Conservation (phyloP, 2,797 vertebrate genomes). For the Microcaecilia unicolor region DNA sequence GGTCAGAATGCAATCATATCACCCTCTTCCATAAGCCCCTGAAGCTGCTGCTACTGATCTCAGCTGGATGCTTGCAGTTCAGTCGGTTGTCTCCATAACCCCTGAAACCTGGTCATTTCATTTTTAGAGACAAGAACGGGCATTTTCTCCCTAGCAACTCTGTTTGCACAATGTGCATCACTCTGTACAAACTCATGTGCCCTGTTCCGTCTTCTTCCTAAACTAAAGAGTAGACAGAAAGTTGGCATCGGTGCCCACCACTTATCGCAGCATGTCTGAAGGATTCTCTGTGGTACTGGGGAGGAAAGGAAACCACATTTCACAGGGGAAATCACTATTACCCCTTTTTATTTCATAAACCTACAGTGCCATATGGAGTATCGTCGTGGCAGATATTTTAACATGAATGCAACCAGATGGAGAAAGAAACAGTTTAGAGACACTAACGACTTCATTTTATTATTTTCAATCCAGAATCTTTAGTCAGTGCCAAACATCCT, state of each 20-base stretch:
- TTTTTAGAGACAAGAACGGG: constrained; percentile 21
- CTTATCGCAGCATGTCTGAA: too few species aligned
- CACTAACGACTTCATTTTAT: constrained; percentile 24
- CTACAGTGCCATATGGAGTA: neutral
- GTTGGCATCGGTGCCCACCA: neutral
- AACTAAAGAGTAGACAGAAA: neutral
- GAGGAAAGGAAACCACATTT: too few species aligned
- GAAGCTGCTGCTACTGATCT: constrained; percentile 15
- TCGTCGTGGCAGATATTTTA: neutral
- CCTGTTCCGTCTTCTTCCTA: neutral
- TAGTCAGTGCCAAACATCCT: constrained; percentile 16
- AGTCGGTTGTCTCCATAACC: constrained; percentile 24
- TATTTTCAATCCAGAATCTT: constrained; percentile 14
- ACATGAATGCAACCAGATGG: constrained; percentile 17
- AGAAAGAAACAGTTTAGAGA: constrained; percentile 11
- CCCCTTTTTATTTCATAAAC: constrained; percentile 6
- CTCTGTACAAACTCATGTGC: constrained; percentile 13
- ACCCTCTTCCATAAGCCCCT: constrained; percentile 36
- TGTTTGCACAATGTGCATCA: constrained; percentile 11
- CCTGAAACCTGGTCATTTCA: constrained; percentile 13
- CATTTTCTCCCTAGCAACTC: constrained; percentile 49
- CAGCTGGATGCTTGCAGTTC: constrained; percentile 26
- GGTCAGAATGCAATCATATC: constrained; percentile 70
- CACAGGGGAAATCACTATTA: too few species aligned
- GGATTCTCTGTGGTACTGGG: too few species aligned